Conservation (phyloP, 1,140 invertebrate species). For the Drosophila gunungcola region DNA sequence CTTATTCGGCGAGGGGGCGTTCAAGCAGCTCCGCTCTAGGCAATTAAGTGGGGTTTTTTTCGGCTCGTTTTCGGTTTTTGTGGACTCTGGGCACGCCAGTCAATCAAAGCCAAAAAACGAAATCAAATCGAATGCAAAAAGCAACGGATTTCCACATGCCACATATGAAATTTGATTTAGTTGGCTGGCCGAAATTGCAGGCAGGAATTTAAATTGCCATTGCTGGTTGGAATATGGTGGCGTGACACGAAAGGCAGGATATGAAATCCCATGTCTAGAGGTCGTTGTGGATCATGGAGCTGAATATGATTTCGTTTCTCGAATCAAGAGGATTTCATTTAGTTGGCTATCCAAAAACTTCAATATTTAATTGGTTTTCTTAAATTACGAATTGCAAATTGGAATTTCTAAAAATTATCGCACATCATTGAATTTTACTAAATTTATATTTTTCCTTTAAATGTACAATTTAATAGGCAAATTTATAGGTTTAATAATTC, state of each 20-base stretch:
- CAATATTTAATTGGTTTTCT: not conserved
- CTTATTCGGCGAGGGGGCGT: slow-evolving; percentile 32
- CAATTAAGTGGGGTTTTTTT: slow-evolving; percentile 62
- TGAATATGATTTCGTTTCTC: not conserved
- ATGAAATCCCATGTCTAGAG: not conserved
- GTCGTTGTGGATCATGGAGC: not conserved
- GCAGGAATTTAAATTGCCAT: slow-evolving; percentile 25
- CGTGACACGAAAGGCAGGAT: slow-evolving; percentile 34
- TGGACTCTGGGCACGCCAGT: slow-evolving; percentile 44
- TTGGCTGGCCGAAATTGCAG: slow-evolving; percentile 43
- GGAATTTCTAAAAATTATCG: no score
- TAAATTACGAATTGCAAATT: not conserved
- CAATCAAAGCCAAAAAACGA: slow-evolving; percentile 70
- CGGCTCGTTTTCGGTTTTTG: slow-evolving; percentile 25
- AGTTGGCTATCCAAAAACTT: not conserved
- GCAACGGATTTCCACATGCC: slow-evolving; percentile 56
- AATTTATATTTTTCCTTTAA: no score
- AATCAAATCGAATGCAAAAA: slow-evolving; percentile 66
- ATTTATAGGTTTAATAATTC: no score
- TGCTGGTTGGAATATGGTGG: slow-evolving; percentile 5
- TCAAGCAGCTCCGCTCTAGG: slow-evolving; percentile 25
- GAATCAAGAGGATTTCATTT: no score
- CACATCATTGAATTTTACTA: no score
- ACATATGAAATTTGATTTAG: slow-evolving; percentile 57
- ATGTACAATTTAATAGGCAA: no score